Percentiles rank a stretch among this genome's conserved stretches.
phyloP scores from a whole-genome alignment of 1,140 invertebrate species.

The Pectinophora gossypiella region DNA sequence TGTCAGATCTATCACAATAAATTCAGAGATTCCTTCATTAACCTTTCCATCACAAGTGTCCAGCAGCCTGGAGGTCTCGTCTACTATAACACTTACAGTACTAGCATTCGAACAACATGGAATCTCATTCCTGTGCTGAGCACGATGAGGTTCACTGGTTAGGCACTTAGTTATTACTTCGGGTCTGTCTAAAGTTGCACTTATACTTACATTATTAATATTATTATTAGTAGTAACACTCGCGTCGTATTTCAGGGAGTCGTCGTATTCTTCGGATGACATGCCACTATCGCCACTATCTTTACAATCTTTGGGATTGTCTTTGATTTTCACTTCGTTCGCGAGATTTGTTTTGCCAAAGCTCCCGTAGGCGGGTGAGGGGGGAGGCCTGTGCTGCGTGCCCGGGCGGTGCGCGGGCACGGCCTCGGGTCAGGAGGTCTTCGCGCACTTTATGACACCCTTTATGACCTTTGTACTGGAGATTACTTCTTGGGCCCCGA shows the following conservation, averaged over 20 bases:
- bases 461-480: slow-evolving; percentile 52
- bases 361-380: slow-evolving; percentile 47
- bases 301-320: slow-evolving; percentile 18
- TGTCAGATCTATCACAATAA: slow-evolving; percentile 67
- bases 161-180: slow-evolving; percentile 62
- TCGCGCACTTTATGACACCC: slow-evolving; percentile 32
- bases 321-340: slow-evolving; percentile 30
- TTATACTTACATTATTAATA: slow-evolving; percentile 24
- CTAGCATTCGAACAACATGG: slow-evolving; percentile 64
- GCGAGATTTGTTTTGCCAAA: slow-evolving; percentile 46
- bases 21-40: slow-evolving; percentile 38
- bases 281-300: slow-evolving; percentile 61
- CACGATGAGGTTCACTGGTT: slow-evolving; percentile 50
- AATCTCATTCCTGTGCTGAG: slow-evolving; percentile 66
- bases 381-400: slow-evolving; percentile 37
- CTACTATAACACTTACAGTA: slow-evolving; percentile 41
- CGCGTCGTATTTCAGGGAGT: slow-evolving; percentile 40
- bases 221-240: slow-evolving; percentile 33
- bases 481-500: slow-evolving; percentile 40
- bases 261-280: slow-evolving; percentile 66
- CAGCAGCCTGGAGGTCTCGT: slow-evolving; percentile 11
- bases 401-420: slow-evolving; percentile 41
- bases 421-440: slow-evolving; percentile 63
- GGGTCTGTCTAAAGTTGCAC: slow-evolving; percentile 27
- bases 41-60: slow-evolving; percentile 5